Evolutionary conservation across 2,797 vertebrate genomes (phyloP).

Genomic region (Gambelia wislizenii): DNA sequence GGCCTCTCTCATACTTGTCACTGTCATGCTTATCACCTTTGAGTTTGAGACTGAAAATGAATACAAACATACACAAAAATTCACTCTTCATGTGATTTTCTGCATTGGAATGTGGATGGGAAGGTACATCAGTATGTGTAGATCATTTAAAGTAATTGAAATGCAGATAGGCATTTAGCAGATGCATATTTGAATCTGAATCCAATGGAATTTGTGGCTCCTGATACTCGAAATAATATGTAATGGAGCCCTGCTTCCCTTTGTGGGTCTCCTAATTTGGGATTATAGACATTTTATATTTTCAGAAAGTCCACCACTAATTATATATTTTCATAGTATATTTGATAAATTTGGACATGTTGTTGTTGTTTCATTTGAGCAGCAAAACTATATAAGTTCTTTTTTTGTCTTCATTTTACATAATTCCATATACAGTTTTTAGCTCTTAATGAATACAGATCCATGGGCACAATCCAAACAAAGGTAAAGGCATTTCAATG

Average conservation of each 20-base stretch:
- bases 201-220: not conserved
- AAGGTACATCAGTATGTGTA: not conserved
- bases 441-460: conserved; percentile 17
- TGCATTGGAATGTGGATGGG: not conserved
- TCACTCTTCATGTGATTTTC: not conserved
- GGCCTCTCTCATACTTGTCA: not conserved
- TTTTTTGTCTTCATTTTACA: conserved; percentile 24
- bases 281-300: conserved; percentile 18
- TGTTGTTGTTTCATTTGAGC: conserved; percentile 7
- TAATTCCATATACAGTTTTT: not conserved
- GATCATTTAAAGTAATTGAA: not conserved
- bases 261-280: not conserved
- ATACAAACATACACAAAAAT: not conserved
- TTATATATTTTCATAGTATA: conserved; percentile 41
- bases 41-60: not conserved
- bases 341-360: conserved; percentile 34
- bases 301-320: conserved; percentile 5
- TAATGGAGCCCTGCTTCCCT: not conserved
- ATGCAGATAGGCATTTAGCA: no score
- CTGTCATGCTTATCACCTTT: not conserved
- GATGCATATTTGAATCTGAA: not conserved
- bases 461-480: not conserved
- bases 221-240: not conserved
- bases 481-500: not conserved
- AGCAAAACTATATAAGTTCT: conserved; percentile 1